Conservation (phyloP, 2,113 vertebrate genomes). For the Dascyllus trimaculatus region DNA sequence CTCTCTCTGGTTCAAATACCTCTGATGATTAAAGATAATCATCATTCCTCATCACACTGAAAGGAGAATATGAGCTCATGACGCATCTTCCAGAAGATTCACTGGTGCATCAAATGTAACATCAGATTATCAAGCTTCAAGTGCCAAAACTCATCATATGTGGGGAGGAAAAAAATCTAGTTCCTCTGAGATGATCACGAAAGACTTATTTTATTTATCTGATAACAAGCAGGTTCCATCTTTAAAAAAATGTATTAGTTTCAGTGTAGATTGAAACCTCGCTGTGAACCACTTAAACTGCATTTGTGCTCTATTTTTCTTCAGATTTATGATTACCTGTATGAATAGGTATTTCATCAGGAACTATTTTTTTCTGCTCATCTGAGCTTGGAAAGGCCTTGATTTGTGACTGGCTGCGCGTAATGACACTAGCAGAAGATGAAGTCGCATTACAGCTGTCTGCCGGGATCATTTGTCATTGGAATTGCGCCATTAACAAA, state of each 20-base stretch:
- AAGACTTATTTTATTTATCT: conserved; percentile 10
- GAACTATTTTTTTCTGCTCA: conserved; percentile 59
- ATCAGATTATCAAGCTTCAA: conserved; percentile 20
- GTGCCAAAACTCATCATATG: neutral
- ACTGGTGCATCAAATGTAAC: neutral
- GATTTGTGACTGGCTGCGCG: conserved; percentile 72
- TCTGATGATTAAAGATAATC: neutral
- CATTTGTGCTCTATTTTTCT: conserved; percentile 40
- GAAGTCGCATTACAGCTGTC: conserved; percentile 71
- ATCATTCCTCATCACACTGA: neutral
- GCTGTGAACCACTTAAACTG: conserved; percentile 1
- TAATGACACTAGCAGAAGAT: conserved; percentile 75
- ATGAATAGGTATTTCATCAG: conserved; percentile 72
- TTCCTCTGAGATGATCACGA: neutral
- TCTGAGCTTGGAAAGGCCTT: conserved; percentile 56
- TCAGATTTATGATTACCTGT: conserved; percentile 67
- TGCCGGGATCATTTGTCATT: conserved; percentile 58
- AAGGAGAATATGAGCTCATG: neutral
- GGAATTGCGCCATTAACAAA: conserved; percentile 75
- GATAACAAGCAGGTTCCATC: conserved; percentile 3
- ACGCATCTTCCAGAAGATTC: neutral
- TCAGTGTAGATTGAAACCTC: conserved; percentile 39
- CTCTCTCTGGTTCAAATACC: neutral
- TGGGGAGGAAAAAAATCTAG: neutral
- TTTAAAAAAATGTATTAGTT: neutral